Conservation (phyloP, 1,140 invertebrate species). For the Sitobion miscanthi region DNA sequence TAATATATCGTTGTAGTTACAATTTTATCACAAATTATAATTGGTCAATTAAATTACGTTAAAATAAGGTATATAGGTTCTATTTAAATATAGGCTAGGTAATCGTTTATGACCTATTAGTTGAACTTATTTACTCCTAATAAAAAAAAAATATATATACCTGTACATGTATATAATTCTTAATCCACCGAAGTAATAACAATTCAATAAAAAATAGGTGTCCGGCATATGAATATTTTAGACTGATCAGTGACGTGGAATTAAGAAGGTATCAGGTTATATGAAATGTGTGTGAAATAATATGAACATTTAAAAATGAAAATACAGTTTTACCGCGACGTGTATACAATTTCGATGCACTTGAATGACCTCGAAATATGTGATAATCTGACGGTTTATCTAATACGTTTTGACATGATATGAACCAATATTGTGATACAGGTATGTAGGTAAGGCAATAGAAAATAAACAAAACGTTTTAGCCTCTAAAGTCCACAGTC, state of each 20-base stretch:
- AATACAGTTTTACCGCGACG: background rate
- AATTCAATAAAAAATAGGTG: too few species aligned
- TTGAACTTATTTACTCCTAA: too few species aligned
- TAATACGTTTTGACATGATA: background rate
- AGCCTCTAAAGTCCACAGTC: background rate
- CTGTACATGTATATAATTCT: too few species aligned
- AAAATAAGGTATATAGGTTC: too few species aligned
- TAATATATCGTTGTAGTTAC: too few species aligned
- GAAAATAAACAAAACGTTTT: background rate
- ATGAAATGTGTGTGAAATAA: background rate
- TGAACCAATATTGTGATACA: background rate
- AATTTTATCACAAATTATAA: too few species aligned
- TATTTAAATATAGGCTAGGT: too few species aligned
- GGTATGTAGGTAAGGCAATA: background rate
- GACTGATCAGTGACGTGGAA: background rate
- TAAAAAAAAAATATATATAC: too few species aligned
- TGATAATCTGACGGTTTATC: background rate
- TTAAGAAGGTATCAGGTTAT: background rate
- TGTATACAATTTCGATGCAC: background rate
- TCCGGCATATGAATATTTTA: too few species aligned
- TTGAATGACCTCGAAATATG: background rate
- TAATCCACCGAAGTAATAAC: too few species aligned
- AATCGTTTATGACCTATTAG: too few species aligned
- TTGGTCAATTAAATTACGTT: too few species aligned
- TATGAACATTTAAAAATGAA: background rate